Evolutionary conservation across 1,140 invertebrate species (phyloP).

Genomic region (Zaprionus davidi): DNA sequence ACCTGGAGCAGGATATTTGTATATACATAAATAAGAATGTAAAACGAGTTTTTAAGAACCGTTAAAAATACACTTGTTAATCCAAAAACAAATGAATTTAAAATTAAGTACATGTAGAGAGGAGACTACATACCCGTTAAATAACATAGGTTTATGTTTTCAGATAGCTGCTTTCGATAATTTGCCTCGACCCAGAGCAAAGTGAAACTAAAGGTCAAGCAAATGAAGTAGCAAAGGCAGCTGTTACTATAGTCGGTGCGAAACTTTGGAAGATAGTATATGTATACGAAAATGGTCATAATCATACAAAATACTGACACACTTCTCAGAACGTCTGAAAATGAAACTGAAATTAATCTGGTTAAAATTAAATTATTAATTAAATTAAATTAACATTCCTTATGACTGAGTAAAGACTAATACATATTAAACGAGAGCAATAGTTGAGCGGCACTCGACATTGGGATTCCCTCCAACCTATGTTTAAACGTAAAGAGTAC

Average conservation of each 20-base stretch:
- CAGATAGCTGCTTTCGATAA: not conserved
- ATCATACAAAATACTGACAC: slow-evolving; percentile 7
- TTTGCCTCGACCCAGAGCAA: not conserved
- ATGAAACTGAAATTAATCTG: not conserved
- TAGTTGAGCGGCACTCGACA: no score
- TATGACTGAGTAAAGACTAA: no score
- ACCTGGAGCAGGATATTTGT: not conserved
- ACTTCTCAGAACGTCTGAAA: not conserved
- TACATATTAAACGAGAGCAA: no score
- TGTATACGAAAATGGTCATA: not conserved
- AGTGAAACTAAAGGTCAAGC: not conserved
- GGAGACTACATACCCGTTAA: not conserved
- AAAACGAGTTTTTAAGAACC: no score
- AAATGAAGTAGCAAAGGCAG: slow-evolving; percentile 8
- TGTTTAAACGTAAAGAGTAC: no score
- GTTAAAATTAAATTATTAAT: not conserved
- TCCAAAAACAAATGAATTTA: not conserved
- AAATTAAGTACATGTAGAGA: not conserved
- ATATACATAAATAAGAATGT: not conserved
- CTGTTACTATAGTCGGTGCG: not conserved
- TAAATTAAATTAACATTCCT: no score
- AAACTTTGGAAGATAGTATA: slow-evolving; percentile 3
- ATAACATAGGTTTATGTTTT: not conserved
- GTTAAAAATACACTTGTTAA: no score
- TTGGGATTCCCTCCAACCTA: no score